Conservation (phyloP, 2,888 invertebrate species). For the Meliscaeva auricollis region DNA sequence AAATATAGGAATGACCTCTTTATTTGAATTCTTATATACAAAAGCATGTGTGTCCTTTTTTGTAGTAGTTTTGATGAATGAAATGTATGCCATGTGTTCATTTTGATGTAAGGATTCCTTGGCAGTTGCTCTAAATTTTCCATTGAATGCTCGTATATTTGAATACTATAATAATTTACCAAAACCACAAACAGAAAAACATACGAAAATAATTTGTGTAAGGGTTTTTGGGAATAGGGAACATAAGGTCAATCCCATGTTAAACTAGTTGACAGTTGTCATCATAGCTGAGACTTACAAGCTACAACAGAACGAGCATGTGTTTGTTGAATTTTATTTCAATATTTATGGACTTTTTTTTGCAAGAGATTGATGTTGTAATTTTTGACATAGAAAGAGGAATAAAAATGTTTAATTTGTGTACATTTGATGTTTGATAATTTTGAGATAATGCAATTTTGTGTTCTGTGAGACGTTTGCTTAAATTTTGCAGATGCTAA, state of each 20-base stretch:
- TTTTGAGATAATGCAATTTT: too few species aligned
- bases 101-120: neutral
- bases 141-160: neutral
- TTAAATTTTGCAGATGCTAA: too few species aligned
- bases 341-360: neutral
- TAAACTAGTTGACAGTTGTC: conserved; percentile 38
- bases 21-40: neutral
- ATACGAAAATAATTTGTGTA: neutral
- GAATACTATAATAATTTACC: conserved; percentile 3
- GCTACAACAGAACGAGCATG: neutral
- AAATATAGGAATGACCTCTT: neutral
- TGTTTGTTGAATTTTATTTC: neutral
- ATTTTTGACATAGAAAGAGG: too few species aligned
- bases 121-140: neutral
- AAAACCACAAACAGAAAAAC: conserved; percentile 3
- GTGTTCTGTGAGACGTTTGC: too few species aligned
- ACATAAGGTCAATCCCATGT: conserved; percentile 25
- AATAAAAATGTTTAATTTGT: too few species aligned
- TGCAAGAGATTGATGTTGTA: too few species aligned
- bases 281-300: conserved; percentile 2
- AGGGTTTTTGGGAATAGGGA: neutral
- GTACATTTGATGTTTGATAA: too few species aligned
- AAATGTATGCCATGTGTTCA: neutral
- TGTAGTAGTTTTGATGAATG: neutral
- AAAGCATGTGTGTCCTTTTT: neutral